A percentile compares a stretch with the other conserved stretches of the same genome.
Evolutionary conservation across 2,113 vertebrate genomes (phyloP).

Genomic region (Sebastes fasciatus): DNA sequence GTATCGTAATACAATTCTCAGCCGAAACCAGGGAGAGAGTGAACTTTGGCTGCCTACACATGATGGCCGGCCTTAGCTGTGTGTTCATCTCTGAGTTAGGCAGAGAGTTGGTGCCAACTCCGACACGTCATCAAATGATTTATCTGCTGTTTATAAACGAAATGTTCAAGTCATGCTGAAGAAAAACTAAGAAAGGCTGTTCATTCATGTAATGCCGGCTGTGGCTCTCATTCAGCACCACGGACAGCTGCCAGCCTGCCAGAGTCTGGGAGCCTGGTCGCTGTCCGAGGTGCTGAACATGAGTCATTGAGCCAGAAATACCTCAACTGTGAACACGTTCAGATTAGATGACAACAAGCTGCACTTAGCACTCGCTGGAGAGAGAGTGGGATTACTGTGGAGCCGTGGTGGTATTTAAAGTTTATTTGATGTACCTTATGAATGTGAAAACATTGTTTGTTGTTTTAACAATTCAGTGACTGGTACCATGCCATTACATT

Average conservation of each 20-base stretch:
- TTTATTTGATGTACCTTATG: neutral
- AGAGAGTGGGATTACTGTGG: neutral
- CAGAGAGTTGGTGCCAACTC: neutral
- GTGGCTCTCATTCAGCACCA: slow-evolving; percentile 52
- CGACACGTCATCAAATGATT: neutral
- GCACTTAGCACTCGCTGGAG: neutral
- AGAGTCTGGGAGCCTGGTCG: neutral
- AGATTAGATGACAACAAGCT: neutral
- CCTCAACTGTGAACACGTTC: neutral
- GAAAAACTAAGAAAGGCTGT: neutral
- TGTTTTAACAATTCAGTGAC: neutral
- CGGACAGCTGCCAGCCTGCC: slow-evolving; percentile 30
- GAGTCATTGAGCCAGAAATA: slow-evolving; percentile 38
- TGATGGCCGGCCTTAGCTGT: neutral
- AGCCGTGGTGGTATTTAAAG: neutral
- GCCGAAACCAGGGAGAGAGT: neutral
- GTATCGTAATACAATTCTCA: neutral
- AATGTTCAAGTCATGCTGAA: too few relatives aligned
- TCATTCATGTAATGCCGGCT: neutral
- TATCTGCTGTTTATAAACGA: neutral
- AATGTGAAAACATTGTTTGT: neutral
- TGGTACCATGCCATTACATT: neutral
- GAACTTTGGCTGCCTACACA: neutral
- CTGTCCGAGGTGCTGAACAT: slow-evolving; percentile 39
- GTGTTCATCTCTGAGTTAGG: neutral